Evolutionary conservation across 2,797 vertebrate species (phyloP).

Genomic region (Periophthalmus magnuspinnatus): DNA sequence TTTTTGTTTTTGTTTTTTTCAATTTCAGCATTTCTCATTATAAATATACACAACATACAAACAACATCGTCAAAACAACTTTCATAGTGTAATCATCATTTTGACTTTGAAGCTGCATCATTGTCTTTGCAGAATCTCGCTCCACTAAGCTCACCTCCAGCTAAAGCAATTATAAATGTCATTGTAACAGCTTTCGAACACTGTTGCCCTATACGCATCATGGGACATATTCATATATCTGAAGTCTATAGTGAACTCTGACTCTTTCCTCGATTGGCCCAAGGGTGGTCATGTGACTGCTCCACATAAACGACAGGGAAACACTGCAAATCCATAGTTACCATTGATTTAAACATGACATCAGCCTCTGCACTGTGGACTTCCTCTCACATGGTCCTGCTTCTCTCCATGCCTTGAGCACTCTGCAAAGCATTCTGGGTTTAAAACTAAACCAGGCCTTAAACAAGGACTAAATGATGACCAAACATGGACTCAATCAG

Average conservation of each 20-base stretch:
- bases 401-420: conserved; percentile 23
- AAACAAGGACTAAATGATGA: not conserved
- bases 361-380: conserved; percentile 23
- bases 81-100: too few relatives aligned
- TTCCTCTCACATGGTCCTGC: conserved; percentile 31
- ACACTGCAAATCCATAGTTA: conserved; percentile 62
- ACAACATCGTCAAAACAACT: too few relatives aligned
- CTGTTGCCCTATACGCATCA: not conserved
- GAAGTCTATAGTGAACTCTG: not conserved
- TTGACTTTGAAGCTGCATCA: too few relatives aligned
- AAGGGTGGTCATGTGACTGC: conserved; percentile 30
- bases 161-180: too few relatives aligned
- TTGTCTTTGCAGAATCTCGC: too few relatives aligned
- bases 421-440: conserved; percentile 42
- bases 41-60: too few relatives aligned
- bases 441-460: not conserved
- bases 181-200: not conserved
- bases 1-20: too few relatives aligned
- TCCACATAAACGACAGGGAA: conserved; percentile 33
- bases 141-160: not conserved
- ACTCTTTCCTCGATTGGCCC: conserved; percentile 49
- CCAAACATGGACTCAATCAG: not conserved
- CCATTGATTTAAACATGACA: conserved; percentile 75
- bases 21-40: too few relatives aligned
- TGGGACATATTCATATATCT: not conserved